Conservation (phyloP, 2,888 invertebrate species). For the Itoplectis maculator region DNA sequence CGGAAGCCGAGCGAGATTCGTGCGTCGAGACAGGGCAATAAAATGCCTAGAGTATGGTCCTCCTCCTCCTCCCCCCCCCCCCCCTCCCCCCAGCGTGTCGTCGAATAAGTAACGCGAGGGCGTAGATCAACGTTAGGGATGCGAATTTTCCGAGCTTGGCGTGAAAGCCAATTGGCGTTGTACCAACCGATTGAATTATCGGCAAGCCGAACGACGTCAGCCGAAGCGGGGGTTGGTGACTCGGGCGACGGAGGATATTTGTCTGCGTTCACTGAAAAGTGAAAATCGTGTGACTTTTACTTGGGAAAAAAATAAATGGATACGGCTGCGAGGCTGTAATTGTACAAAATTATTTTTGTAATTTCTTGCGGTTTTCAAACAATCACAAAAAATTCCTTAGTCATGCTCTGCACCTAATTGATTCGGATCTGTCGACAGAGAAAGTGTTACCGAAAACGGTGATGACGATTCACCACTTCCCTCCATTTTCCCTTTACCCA, state of each 20-base stretch:
- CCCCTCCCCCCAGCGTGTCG: too few species aligned
- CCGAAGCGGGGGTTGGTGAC: conserved; percentile 1
- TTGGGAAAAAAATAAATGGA: not conserved
- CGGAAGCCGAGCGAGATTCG: conserved; percentile 14
- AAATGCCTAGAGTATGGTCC: conserved; percentile 17
- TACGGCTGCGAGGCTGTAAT: too few species aligned
- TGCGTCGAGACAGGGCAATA: conserved; percentile 15
- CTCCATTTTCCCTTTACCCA: too few species aligned
- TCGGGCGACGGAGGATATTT: not conserved
- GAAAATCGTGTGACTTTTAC: not conserved
- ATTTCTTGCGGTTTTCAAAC: too few species aligned
- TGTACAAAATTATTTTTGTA: too few species aligned
- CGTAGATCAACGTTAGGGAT: conserved; percentile 18
- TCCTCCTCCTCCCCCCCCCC: too few species aligned
- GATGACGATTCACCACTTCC: too few species aligned
- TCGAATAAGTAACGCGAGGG: conserved; percentile 23
- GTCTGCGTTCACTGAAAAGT: not conserved
- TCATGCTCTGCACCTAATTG: too few species aligned
- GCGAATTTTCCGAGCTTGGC: conserved; percentile 47
- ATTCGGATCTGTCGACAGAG: too few species aligned
- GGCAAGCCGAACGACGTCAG: conserved; percentile 7
- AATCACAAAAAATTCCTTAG: too few species aligned
- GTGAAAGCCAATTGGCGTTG: conserved; percentile 38
- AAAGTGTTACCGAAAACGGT: too few species aligned
- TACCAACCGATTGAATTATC: conserved; percentile 56